phyloP scores from a whole-genome alignment of 1,140 invertebrate species.

The Nasonia vitripennis region DNA sequence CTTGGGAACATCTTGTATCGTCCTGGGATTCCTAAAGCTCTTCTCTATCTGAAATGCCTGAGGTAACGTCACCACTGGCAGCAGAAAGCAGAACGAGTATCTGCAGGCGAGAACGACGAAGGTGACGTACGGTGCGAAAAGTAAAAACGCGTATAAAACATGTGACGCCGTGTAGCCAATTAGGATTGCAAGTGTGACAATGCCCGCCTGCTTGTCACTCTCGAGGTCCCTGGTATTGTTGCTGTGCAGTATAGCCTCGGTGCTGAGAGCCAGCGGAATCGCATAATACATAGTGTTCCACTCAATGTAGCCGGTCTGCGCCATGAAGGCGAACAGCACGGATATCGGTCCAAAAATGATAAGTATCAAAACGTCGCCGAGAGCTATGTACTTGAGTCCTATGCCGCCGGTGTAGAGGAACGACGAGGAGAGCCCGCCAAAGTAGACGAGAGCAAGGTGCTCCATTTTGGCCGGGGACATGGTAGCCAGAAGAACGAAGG shows the following conservation, averaged over 20 bases:
- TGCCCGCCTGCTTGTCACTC: constrained; percentile 88
- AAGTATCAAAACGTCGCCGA: constrained; percentile 93
- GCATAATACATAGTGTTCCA: constrained; percentile 94
- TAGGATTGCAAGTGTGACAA: constrained; percentile 95
- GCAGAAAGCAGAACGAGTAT: constrained; percentile 90
- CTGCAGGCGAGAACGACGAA: constrained; percentile 89
- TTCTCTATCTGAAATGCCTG: constrained; percentile 93
- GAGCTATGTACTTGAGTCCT: constrained; percentile 93
- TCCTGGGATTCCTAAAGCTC: constrained; percentile 86
- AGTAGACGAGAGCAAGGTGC: constrained; percentile 94
- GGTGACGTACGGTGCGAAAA: constrained; percentile 94
- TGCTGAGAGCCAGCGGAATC: constrained; percentile 93
- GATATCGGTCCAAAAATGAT: constrained; percentile 96
- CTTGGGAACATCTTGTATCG: constrained; percentile 88
- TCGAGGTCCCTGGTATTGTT: constrained; percentile 95
- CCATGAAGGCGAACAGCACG: constrained; percentile 94
- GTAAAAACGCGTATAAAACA: constrained; percentile 90
- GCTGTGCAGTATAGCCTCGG: constrained; percentile 95
- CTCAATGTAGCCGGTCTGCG: constrained; percentile 90
- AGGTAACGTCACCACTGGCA: constrained; percentile 91
- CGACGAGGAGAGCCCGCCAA: constrained; percentile 96
- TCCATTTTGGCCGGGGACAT: constrained; percentile 94
- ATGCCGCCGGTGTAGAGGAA: constrained; percentile 96
- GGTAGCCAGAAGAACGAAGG: constrained; percentile 87
- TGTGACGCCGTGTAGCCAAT: constrained; percentile 94